Evolutionary conservation across 2,797 vertebrate species (phyloP).

Genomic region (Poliocrania exsul): DNA sequence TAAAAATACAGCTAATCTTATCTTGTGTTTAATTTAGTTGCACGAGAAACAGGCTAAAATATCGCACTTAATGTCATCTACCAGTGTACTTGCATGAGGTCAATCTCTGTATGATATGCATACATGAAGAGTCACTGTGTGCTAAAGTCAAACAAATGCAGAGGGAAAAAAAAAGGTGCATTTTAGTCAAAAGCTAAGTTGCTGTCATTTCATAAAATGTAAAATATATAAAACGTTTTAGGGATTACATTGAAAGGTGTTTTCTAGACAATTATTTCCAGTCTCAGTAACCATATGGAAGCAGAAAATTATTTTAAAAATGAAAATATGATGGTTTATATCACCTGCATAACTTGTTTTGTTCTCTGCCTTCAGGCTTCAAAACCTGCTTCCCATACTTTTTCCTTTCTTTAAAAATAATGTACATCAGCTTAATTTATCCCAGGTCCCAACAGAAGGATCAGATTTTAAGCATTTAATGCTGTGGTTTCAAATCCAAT

Average conservation of each 20-base stretch:
- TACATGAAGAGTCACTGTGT: not conserved
- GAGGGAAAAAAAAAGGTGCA: not conserved
- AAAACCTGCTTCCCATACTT: constrained; percentile 78
- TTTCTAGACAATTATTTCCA: constrained; percentile 78
- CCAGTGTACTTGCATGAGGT: not conserved
- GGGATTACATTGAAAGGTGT: constrained; percentile 63
- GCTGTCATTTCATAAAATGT: constrained; percentile 24
- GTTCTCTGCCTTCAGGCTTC: constrained; percentile 80
- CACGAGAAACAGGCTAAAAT: constrained; percentile 27
- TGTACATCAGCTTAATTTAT: constrained; percentile 84
- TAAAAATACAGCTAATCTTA: constrained; percentile 15
- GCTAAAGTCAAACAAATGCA: not conserved
- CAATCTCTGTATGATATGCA: not conserved
- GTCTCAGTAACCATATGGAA: constrained; percentile 72
- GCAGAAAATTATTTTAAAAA: constrained; percentile 71
- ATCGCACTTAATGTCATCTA: not conserved
- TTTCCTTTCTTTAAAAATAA: constrained; percentile 79
- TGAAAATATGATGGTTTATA: constrained; percentile 80
- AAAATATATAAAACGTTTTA: constrained; percentile 52
- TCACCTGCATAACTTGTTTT: constrained; percentile 83
- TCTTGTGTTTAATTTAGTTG: constrained; percentile 3
- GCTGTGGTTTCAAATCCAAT: constrained; percentile 82
- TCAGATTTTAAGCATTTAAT: constrained; percentile 80
- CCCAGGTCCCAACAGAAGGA: constrained; percentile 83
- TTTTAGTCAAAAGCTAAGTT: not conserved